Conservation (phyloP, 2,797 vertebrate genomes). For the Scarus forsteni region DNA sequence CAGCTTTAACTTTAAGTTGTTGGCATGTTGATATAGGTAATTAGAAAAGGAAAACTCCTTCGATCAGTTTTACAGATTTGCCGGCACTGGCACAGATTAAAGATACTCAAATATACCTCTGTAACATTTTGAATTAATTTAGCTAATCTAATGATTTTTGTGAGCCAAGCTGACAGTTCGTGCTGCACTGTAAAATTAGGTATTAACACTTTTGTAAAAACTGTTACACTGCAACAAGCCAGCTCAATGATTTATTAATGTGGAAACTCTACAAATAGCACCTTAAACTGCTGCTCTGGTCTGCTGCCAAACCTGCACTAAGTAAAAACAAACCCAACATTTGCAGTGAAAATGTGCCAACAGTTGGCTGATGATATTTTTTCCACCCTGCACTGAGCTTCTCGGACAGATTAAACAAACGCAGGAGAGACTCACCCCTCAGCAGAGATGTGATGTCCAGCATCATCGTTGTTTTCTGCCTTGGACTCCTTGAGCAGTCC, state of each 20-base stretch:
- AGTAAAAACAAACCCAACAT: slow-evolving; percentile 29
- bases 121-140: neutral
- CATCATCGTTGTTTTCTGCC: slow-evolving; percentile 58
- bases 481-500: slow-evolving; percentile 32
- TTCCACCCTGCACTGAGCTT: slow-evolving; percentile 1
- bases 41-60: neutral
- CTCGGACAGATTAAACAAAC: slow-evolving; percentile 1
- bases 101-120: neutral
- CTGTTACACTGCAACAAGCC: slow-evolving; percentile 4
- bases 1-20: neutral
- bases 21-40: neutral
- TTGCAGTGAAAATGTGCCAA: slow-evolving; percentile 26
- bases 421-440: slow-evolving; percentile 81
- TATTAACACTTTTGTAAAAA: slow-evolving; percentile 5
- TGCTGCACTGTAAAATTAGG: neutral
- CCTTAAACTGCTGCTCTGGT: slow-evolving; percentile 16
- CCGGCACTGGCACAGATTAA: neutral
- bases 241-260: slow-evolving; percentile 33
- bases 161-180: neutral
- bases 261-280: slow-evolving; percentile 32
- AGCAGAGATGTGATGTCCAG: slow-evolving; percentile 76
- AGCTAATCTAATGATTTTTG: neutral
- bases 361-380: slow-evolving; percentile 13
- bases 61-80: neutral
- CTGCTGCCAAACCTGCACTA: slow-evolving; percentile 17